Evolutionary conservation across 2,113 vertebrate genomes (phyloP).

Genomic region (Hyla sarda): DNA sequence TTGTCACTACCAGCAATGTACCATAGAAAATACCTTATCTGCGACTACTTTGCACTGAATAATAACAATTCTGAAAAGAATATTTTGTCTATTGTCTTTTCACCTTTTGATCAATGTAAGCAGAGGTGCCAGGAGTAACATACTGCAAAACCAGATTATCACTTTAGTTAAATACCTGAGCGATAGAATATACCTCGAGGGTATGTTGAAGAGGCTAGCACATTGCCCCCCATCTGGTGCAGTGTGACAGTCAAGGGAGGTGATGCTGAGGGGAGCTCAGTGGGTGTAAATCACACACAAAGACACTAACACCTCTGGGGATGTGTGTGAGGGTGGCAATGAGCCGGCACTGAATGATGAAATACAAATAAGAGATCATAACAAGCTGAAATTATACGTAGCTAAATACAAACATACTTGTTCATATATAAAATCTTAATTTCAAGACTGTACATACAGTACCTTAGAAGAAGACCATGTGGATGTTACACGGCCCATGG

Average conservation of each 20-base stretch:
- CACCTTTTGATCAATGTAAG: slow-evolving; percentile 10
- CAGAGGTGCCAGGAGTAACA: slow-evolving; percentile 13
- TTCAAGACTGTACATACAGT: background rate
- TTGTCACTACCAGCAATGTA: background rate
- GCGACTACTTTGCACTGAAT: background rate
- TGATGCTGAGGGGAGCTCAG: background rate
- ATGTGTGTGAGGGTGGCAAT: background rate
- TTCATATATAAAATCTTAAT: background rate
- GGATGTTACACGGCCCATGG: background rate
- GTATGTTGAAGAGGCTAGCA: slow-evolving; percentile 6
- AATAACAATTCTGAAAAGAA: background rate
- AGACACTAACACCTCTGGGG: background rate
- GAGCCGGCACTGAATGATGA: background rate
- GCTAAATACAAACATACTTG: background rate
- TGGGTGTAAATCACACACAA: slow-evolving; percentile 4
- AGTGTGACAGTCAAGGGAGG: slow-evolving; percentile 26
- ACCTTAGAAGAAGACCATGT: background rate
- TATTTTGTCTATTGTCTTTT: slow-evolving; percentile 18
- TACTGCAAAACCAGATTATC: background rate
- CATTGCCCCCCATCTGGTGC: slow-evolving; percentile 29
- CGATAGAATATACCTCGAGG: slow-evolving; percentile 3
- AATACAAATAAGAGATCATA: background rate
- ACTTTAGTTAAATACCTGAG: slow-evolving; percentile 17
- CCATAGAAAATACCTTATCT: background rate
- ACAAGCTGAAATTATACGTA: background rate